phyloP scores from a whole-genome alignment of 2,113 vertebrate species.

The Neolamprologus variostigma region DNA sequence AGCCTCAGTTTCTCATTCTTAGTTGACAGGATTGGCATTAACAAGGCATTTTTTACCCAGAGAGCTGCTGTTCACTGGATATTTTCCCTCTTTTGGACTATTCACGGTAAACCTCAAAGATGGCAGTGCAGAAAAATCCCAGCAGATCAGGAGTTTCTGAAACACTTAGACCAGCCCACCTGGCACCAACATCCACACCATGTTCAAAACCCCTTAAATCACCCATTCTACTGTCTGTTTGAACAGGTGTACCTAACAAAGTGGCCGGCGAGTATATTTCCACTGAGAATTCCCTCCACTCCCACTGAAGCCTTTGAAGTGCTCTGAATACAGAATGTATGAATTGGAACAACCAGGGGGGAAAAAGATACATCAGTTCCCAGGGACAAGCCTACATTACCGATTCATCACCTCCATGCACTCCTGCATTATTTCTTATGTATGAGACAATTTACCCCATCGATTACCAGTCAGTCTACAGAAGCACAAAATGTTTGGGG shows the following conservation, averaged over 20 bases:
- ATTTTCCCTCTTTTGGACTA: not conserved
- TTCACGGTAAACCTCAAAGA: not conserved
- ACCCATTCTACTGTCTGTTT: not conserved
- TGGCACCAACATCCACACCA: not conserved
- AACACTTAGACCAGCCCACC: not conserved
- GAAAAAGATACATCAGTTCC: not conserved
- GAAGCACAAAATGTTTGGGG: not conserved
- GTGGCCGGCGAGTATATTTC: not conserved
- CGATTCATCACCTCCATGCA: conserved; percentile 10
- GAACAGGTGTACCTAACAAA: not conserved
- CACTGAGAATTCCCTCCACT: not conserved
- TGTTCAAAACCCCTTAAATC: not conserved
- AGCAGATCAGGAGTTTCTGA: not conserved
- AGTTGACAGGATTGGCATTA: not conserved
- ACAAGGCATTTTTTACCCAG: not conserved
- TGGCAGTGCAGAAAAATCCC: not conserved
- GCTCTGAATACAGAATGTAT: not conserved
- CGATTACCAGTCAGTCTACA: conserved; percentile 26
- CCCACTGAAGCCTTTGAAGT: not conserved
- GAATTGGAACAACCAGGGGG: not conserved
- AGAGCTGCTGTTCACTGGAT: not conserved
- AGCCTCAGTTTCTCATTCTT: not conserved
- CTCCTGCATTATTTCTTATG: conserved; percentile 11
- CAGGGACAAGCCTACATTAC: not conserved
- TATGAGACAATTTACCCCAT: conserved; percentile 30